Percentiles rank a stretch among this genome's conserved stretches.
Evolutionary conservation across 2,888 invertebrate genomes (phyloP).

Genomic region (Strigamia transsilvanica): DNA sequence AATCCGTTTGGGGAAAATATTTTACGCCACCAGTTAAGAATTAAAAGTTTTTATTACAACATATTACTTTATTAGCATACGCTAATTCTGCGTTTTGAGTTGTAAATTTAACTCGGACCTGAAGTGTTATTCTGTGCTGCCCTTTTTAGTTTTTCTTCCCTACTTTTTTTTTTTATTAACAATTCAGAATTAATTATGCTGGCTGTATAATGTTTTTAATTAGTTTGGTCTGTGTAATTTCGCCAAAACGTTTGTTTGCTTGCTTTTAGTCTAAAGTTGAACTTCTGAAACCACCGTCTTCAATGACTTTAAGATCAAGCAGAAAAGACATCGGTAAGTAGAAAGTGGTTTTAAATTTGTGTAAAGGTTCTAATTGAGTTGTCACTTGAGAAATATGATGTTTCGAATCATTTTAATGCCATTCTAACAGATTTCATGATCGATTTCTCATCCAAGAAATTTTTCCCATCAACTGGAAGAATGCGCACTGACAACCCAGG

Average conservation of each 20-base stretch:
- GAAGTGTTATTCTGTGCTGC: neutral
- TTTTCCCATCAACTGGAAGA: slow-evolving; percentile 17
- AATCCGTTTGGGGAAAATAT: slow-evolving; percentile 12
- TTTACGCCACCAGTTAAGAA: slow-evolving; percentile 6
- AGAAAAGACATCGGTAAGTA: neutral
- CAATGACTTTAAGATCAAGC: neutral
- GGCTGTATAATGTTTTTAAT: slow-evolving; percentile 12
- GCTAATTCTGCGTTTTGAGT: neutral
- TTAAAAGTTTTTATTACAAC: neutral
- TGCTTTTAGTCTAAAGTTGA: slow-evolving; percentile 7
- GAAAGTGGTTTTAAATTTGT: neutral
- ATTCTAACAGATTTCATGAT: slow-evolving; percentile 18
- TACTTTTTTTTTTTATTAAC: neutral
- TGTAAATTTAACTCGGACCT: neutral
- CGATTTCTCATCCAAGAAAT: slow-evolving; percentile 3
- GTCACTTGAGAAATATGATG: neutral
- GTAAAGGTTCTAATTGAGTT: neutral
- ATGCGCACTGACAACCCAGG: slow-evolving; percentile 27
- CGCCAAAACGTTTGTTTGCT: neutral
- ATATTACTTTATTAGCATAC: neutral
- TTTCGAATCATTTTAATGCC: slow-evolving; percentile 5
- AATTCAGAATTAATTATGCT: slow-evolving; percentile 4
- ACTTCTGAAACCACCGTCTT: slow-evolving; percentile 3
- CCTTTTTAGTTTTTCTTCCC: neutral
- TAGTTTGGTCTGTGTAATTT: slow-evolving; percentile 18